Conservation (phyloP, 1,140 invertebrate species). For the Plodia interpunctella region DNA sequence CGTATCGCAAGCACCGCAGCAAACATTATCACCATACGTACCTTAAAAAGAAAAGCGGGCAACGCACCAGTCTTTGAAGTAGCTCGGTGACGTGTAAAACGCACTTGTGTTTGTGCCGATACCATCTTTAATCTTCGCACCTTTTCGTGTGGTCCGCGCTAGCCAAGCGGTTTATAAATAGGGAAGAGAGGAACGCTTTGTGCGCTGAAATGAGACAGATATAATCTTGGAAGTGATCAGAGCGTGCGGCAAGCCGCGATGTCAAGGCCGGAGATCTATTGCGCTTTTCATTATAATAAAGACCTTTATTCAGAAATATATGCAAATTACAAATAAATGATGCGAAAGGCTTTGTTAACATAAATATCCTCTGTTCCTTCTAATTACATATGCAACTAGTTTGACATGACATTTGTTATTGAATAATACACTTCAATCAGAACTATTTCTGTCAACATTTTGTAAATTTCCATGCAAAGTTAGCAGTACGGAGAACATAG, state of each 20-base stretch:
- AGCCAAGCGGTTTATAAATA: slow-evolving; percentile 63
- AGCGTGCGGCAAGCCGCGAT: slow-evolving; percentile 41
- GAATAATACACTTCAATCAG: too few species aligned
- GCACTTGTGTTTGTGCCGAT: slow-evolving; percentile 60
- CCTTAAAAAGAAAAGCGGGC: slow-evolving; percentile 31
- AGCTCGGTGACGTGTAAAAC: slow-evolving; percentile 50
- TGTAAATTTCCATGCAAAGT: too few species aligned
- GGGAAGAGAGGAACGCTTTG: slow-evolving; percentile 55
- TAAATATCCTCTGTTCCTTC: too few species aligned
- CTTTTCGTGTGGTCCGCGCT: slow-evolving; percentile 56
- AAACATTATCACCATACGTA: background rate
- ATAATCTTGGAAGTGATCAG: slow-evolving; percentile 65
- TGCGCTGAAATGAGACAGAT: slow-evolving; percentile 70
- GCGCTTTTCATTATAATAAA: slow-evolving; percentile 43
- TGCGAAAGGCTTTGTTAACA: too few species aligned
- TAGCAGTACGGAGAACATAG: too few species aligned
- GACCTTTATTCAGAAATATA: background rate
- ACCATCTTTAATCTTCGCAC: slow-evolving; percentile 74
- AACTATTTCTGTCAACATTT: too few species aligned
- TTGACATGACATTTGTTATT: too few species aligned
- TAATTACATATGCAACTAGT: too few species aligned
- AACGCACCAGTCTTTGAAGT: slow-evolving; percentile 44
- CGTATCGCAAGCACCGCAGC: slow-evolving; percentile 17
- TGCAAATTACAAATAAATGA: background rate
- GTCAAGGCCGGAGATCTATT: slow-evolving; percentile 49